Conservation (phyloP, 2,113 vertebrate species). For the Anhinga anhinga region DNA sequence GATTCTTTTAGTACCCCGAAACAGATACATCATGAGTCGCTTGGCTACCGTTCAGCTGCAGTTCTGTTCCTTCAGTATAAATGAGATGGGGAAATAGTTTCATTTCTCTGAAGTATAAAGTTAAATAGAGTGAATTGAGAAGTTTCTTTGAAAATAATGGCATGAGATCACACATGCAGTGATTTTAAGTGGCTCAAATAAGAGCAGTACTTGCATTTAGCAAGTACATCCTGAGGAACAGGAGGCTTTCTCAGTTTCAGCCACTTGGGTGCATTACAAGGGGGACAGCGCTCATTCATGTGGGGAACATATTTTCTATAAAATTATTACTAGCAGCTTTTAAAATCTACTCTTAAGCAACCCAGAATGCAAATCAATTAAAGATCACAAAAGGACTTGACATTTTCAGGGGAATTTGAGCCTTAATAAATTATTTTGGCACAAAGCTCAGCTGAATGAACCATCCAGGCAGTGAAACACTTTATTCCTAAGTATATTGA, state of each 20-base stretch:
- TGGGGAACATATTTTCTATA: neutral
- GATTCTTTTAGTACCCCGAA: neutral
- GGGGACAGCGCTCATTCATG: neutral
- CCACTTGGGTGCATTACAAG: neutral
- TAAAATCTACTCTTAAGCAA: neutral
- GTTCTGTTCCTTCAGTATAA: neutral
- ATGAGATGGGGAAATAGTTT: neutral
- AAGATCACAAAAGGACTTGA: neutral
- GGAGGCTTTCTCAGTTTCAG: neutral
- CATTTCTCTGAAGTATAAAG: conserved; percentile 18
- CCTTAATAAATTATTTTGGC: neutral
- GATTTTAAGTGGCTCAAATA: neutral
- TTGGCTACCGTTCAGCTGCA: neutral
- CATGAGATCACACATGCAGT: conserved; percentile 8
- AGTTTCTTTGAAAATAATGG: conserved; percentile 35
- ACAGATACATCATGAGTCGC: neutral
- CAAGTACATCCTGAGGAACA: neutral
- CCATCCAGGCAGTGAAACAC: neutral
- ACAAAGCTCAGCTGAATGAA: neutral
- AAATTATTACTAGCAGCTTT: neutral
- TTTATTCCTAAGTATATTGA: neutral
- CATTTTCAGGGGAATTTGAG: neutral
- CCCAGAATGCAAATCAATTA: neutral
- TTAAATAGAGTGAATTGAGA: conserved; percentile 54
- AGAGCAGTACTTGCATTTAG: neutral